A percentile compares a stretch with the other conserved stretches of the same genome.
Conservation (phyloP, 2,888 invertebrate species). For the Tinea semifulvella region DNA sequence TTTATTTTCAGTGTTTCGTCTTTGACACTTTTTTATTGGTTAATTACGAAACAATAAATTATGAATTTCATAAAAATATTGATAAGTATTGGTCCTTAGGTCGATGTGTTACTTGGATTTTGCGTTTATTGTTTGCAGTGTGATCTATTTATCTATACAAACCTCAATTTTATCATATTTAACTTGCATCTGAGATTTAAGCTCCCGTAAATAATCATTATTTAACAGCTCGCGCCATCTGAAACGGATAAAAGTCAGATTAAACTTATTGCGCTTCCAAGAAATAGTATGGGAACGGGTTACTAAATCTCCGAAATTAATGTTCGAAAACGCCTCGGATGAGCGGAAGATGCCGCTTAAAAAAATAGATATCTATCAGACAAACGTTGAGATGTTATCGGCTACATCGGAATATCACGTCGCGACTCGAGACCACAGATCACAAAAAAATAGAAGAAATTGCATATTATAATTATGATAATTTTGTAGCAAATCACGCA, state of each 20-base stretch:
- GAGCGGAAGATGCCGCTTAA: slow-evolving; percentile 6
- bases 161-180: slow-evolving; percentile 51
- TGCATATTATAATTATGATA: too few species aligned
- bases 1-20: too few species aligned
- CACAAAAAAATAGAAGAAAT: too few species aligned
- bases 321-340: neutral
- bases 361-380: slow-evolving; percentile 2
- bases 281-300: neutral
- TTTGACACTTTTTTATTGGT: too few species aligned
- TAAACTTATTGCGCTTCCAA: neutral
- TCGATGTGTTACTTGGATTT: too few species aligned
- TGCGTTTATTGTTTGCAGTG: too few species aligned
- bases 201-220: slow-evolving; percentile 43
- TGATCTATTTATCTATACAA: too few species aligned
- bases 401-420: slow-evolving; percentile 4
- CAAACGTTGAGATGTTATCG: slow-evolving; percentile 8
- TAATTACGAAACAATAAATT: too few species aligned
- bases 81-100: too few species aligned
- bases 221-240: slow-evolving; percentile 57
- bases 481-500: too few species aligned
- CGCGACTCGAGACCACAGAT: too few species aligned
- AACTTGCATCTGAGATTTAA: slow-evolving; percentile 51
- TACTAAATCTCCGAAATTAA: neutral
- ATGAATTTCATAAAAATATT: too few species aligned
- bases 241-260: slow-evolving; percentile 18